A percentile compares a stretch with the other conserved stretches of the same genome.
phyloP scores from a whole-genome alignment of 2,113 vertebrate genomes.

The Pampusana beccarii region DNA sequence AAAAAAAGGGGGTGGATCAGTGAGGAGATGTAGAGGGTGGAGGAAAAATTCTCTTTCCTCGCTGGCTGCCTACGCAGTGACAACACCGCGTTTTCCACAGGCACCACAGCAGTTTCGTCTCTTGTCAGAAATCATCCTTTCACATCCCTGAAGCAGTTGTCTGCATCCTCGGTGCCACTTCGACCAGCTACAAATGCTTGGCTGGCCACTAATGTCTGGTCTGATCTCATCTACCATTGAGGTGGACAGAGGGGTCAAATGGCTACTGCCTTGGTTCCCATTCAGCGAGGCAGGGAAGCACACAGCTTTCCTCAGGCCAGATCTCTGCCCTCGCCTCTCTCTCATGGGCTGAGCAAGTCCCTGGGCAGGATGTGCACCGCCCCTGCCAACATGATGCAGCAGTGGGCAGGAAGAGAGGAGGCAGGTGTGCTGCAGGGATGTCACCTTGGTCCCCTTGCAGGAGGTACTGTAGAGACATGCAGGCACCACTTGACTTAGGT shows the following conservation, averaged over 20 bases:
- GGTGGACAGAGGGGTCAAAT: not conserved
- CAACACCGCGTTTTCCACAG: not conserved
- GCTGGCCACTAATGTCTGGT: not conserved
- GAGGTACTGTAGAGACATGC: not conserved
- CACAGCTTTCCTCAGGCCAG: not conserved
- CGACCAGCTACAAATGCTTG: not conserved
- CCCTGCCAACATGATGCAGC: not conserved
- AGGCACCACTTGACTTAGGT: rapidly evolving
- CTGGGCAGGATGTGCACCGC: not conserved
- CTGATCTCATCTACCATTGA: not conserved
- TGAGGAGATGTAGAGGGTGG: not conserved
- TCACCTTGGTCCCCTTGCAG: not conserved
- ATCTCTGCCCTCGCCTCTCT: not conserved
- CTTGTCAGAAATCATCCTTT: constrained; percentile 32
- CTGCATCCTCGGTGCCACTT: not conserved
- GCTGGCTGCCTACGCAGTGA: not conserved
- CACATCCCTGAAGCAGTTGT: not conserved
- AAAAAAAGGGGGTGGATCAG: not conserved
- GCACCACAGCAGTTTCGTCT: not conserved
- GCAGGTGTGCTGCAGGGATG: too few species aligned
- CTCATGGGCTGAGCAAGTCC: not conserved
- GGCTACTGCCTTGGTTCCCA: not conserved
- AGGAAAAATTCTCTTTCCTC: not conserved
- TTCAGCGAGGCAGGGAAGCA: not conserved
- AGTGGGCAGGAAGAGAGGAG: not conserved